phyloP scores from a whole-genome alignment of 1,140 invertebrate genomes.

The Harlomillsia oculata region DNA sequence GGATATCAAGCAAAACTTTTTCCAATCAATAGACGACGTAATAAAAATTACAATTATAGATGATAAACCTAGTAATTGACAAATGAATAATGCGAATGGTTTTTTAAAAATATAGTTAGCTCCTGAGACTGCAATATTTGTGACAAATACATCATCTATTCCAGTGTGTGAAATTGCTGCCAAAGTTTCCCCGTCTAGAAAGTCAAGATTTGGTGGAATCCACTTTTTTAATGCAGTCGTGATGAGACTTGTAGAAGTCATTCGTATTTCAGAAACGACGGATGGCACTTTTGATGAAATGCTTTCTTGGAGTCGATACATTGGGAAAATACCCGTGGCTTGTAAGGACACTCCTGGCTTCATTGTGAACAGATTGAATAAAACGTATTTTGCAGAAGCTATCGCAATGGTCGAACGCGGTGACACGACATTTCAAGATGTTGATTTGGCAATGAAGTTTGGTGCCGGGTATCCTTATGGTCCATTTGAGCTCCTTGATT shows the following conservation, averaged over 20 bases:
- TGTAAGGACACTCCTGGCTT: conserved; percentile 54
- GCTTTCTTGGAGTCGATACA: conserved; percentile 46
- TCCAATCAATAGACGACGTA: conserved; percentile 44
- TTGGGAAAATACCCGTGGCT: conserved; percentile 49
- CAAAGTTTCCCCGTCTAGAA: conserved; percentile 39
- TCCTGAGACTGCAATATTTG: conserved; percentile 35
- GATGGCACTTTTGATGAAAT: conserved; percentile 47
- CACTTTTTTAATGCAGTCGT: conserved; percentile 58
- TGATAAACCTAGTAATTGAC: not conserved
- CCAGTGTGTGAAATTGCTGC: conserved; percentile 53
- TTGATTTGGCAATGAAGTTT: conserved; percentile 77
- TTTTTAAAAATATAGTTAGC: conserved; percentile 43
- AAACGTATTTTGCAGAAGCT: conserved; percentile 51
- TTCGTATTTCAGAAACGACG: conserved; percentile 44
- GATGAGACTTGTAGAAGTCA: conserved; percentile 53
- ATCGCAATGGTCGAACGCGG: conserved; percentile 50
- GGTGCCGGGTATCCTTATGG: conserved; percentile 76
- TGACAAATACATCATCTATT: conserved; percentile 42
- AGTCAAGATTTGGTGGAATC: conserved; percentile 50
- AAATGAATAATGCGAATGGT: not conserved
- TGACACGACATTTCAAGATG: conserved; percentile 60
- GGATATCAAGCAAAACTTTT: conserved; percentile 50
- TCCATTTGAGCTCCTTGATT: conserved; percentile 68
- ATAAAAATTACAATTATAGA: not conserved
- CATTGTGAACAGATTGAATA: conserved; percentile 51